phyloP scores from a whole-genome alignment of 2,888 invertebrate species.

The Pollenia angustigena region DNA sequence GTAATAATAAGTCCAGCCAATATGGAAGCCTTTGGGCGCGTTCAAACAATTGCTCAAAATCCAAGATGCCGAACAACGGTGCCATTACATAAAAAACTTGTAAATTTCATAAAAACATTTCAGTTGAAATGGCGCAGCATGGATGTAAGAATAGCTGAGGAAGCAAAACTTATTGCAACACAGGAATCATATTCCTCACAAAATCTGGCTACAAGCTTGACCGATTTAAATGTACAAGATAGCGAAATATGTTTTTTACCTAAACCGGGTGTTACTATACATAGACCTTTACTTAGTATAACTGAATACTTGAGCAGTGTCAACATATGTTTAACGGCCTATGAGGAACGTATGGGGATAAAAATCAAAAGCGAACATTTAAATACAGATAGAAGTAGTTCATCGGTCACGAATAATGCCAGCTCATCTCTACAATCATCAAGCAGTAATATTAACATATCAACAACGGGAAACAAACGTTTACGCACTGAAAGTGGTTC shows the following conservation, averaged over 20 bases:
- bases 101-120: conserved; percentile 89
- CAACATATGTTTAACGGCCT: conserved; percentile 91
- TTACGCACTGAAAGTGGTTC: conserved; percentile 87
- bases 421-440: conserved; percentile 54
- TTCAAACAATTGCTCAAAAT: conserved; percentile 95
- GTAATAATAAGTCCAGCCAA: conserved; percentile 91
- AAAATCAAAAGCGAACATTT: conserved; percentile 85
- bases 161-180: conserved; percentile 72
- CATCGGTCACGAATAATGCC: conserved; percentile 60
- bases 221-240: conserved; percentile 75
- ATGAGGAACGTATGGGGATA: conserved; percentile 89
- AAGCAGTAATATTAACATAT: conserved; percentile 17
- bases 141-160: conserved; percentile 81
- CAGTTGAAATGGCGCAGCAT: conserved; percentile 90
- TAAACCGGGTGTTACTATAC: conserved; percentile 87
- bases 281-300: conserved; percentile 89
- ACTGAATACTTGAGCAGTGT: conserved; percentile 91
- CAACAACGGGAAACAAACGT: conserved; percentile 80
- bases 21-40: conserved; percentile 92
- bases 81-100: conserved; percentile 90
- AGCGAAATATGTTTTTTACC: conserved; percentile 84
- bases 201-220: not conserved
- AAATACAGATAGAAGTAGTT: conserved; percentile 78
- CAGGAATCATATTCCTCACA: conserved; percentile 39
- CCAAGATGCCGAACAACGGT: conserved; percentile 91